Percentiles rank a stretch among this genome's conserved stretches.
phyloP scores from a whole-genome alignment of 1,140 invertebrate genomes.

The Zaprionus ornatus region DNA sequence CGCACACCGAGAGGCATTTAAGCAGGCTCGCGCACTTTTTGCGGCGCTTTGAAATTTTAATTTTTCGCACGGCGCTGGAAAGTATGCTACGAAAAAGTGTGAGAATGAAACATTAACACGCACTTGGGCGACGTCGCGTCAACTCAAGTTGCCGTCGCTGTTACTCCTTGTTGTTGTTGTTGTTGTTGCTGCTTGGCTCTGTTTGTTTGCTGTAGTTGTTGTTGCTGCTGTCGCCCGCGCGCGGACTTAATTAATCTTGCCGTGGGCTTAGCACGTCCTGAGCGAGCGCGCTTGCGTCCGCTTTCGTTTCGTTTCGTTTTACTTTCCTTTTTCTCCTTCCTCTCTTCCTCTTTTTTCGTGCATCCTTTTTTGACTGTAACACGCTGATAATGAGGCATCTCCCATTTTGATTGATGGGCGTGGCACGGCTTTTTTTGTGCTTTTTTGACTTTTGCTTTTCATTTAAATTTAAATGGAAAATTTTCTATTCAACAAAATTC shows the following conservation, averaged over 20 bases:
- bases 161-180: slow-evolving; percentile 1
- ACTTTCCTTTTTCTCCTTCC: slow-evolving; percentile 25
- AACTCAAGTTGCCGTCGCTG: slow-evolving; percentile 34
- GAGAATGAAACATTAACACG: slow-evolving; percentile 38
- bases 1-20: not conserved
- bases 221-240: slow-evolving; percentile 31
- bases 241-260: slow-evolving; percentile 78
- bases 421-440: slow-evolving; percentile 1
- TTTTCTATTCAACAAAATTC: not conserved
- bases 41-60: slow-evolving; percentile 75
- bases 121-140: slow-evolving; percentile 15
- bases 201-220: slow-evolving; percentile 4
- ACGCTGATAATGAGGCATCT: slow-evolving; percentile 39
- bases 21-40: slow-evolving; percentile 51
- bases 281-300: slow-evolving; percentile 43
- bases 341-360: not conserved
- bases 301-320: slow-evolving; percentile 34
- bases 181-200: slow-evolving; percentile 10
- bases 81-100: slow-evolving; percentile 59
- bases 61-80: slow-evolving; percentile 73
- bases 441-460: slow-evolving; percentile 36
- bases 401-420: slow-evolving; percentile 41
- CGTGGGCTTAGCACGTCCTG: slow-evolving; percentile 68
- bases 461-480: slow-evolving; percentile 26
- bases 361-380: slow-evolving; percentile 35